phyloP scores from a whole-genome alignment of 1,140 invertebrate species.

The Venustaconcha ellipsiformis region DNA sequence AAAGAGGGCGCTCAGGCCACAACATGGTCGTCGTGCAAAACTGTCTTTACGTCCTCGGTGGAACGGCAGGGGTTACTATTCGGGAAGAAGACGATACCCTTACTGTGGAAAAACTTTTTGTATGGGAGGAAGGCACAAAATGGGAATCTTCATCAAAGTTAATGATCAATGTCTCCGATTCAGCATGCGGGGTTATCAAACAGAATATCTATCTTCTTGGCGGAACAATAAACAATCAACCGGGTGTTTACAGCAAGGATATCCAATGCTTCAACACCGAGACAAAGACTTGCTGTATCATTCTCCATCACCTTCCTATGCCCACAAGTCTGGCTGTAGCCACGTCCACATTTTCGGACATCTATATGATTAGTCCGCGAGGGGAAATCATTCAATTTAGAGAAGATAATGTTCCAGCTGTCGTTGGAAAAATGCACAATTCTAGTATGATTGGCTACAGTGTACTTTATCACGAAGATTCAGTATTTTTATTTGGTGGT shows the following conservation, averaged over 20 bases:
- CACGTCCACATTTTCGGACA: slow-evolving; percentile 9
- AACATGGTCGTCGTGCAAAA: slow-evolving; percentile 12
- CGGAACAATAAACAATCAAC: slow-evolving; percentile 9
- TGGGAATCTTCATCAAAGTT: slow-evolving; percentile 11
- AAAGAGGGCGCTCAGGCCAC: slow-evolving; percentile 9
- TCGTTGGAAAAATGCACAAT: slow-evolving; percentile 8
- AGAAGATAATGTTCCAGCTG: slow-evolving; percentile 8
- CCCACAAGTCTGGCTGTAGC: slow-evolving; percentile 20
- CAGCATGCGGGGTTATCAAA: slow-evolving; percentile 22
- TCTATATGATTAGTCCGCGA: slow-evolving; percentile 23
- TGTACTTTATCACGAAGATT: slow-evolving; percentile 12
- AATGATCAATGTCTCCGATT: slow-evolving; percentile 23
- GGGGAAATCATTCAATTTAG: slow-evolving; percentile 27
- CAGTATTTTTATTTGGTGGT: slow-evolving; percentile 19
- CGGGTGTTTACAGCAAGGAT: slow-evolving; percentile 22
- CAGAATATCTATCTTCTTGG: slow-evolving; percentile 23
- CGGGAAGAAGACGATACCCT: background rate
- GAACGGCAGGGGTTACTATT: background rate
- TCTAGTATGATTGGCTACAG: slow-evolving; percentile 16
- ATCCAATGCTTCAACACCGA: slow-evolving; percentile 28
- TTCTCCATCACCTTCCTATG: slow-evolving; percentile 18
- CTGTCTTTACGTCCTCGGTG: slow-evolving; percentile 26
- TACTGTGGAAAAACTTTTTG: slow-evolving; percentile 23
- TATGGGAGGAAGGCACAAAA: background rate
- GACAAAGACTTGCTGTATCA: slow-evolving; percentile 13